phyloP scores from a whole-genome alignment of 2,888 invertebrate genomes.

The Ferdinandea cuprea region DNA sequence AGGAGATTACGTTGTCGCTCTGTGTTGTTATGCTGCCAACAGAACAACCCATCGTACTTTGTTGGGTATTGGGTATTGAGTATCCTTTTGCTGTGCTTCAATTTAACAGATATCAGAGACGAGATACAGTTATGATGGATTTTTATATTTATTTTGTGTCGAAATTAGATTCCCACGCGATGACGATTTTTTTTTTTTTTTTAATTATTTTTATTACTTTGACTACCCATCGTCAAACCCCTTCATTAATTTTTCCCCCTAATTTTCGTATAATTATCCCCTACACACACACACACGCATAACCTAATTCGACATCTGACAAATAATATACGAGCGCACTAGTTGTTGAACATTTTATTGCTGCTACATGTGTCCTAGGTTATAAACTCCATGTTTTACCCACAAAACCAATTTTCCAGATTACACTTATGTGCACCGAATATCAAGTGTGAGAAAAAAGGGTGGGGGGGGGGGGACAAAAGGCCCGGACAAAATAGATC shows the following conservation, averaged over 20 bases:
- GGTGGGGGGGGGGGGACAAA: neutral
- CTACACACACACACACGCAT: neutral
- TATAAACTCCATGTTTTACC: slow-evolving; percentile 27
- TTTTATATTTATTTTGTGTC: too few species aligned
- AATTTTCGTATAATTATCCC: too few species aligned
- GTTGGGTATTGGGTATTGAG: slow-evolving; percentile 19
- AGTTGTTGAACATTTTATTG: slow-evolving; percentile 46
- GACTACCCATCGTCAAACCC: slow-evolving; percentile 1
- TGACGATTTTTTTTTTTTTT: neutral
- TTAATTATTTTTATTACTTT: slow-evolving; percentile 32
- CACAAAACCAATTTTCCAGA: slow-evolving; percentile 44
- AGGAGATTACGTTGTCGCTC: slow-evolving; percentile 60
- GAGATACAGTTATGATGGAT: too few species aligned
- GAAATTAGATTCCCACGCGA: slow-evolving; percentile 50
- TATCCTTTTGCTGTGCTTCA: slow-evolving; percentile 58
- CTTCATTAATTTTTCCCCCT: slow-evolving; percentile 11
- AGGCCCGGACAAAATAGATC: neutral
- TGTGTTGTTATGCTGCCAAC: slow-evolving; percentile 21
- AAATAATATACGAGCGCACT: slow-evolving; percentile 17
- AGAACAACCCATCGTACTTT: slow-evolving; percentile 30
- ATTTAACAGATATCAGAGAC: slow-evolving; percentile 49
- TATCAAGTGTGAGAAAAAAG: slow-evolving; percentile 44
- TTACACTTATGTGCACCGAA: slow-evolving; percentile 50
- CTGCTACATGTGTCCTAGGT: slow-evolving; percentile 47
- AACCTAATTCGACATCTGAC: slow-evolving; percentile 7